Base-by-base conservation (phyloP, 2,797 vertebrate species). In the Hippopotamyrus pictus region DNA sequence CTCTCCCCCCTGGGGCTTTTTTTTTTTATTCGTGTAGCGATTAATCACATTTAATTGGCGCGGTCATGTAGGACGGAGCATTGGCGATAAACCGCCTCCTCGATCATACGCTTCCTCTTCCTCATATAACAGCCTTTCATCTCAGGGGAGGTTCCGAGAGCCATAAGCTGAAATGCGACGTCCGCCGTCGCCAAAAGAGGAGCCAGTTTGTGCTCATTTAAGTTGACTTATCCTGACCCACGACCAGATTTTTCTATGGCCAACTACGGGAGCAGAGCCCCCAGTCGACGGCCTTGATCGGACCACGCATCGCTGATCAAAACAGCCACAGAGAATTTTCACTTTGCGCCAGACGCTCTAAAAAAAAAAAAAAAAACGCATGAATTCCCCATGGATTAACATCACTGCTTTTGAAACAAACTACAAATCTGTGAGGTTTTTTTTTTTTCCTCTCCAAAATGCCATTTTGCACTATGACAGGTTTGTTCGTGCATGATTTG, bases 1-100 rank as follows among this genome's bases (percentile, higher is more conserved):
- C 6, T 12, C 12, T 53, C 29, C 7, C 50, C 85, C 51, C 85
- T 12, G 53, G 85, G 53, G 6, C 17, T 5, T 2, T 11, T 29
- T 37, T 29, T 12, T 29, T 37, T 29, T 25, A 5, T 37, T n/a
- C 84, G 17, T 8, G 84, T 57, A 54, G 17, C 92, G 62, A 8
- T 96, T 94, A 94, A 95, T 96, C 95, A 95, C 94, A 93, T 94
- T 96, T 96, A 96, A 96, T 96, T 96, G 95, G 95, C 94, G 93
- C 89, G 92, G 93, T 93, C 93, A 91, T 95, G 93, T 92, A 93
- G 94, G 92, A 92, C 92, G 93, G 92, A 92, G 92, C 93, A 94
- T 94, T n/a, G 93, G 92, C 96, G 93, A 94, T 95, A 94, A 93
- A 93, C 94, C 94, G 94, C 94, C 95, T 94, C 95, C 89, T 76